Conservation (phyloP, 1,140 invertebrate genomes). For the Zaprionus nigranus region DNA sequence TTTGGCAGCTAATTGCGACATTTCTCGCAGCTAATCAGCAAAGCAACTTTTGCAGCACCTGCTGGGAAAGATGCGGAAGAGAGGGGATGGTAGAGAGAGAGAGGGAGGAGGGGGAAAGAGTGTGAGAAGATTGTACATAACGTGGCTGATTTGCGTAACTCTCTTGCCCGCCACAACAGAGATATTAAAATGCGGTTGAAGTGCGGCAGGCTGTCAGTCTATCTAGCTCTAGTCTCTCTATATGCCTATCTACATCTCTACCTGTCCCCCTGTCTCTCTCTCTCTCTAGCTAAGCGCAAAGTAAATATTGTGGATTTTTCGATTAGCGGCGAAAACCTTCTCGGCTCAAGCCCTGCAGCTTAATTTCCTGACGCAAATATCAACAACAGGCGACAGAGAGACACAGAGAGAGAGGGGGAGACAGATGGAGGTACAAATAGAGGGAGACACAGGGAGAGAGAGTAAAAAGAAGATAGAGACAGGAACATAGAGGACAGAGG, state of each 20-base stretch:
- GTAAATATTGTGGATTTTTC: conserved; percentile 47
- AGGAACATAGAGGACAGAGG: neutral
- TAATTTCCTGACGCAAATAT: conserved; percentile 77
- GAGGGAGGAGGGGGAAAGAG: neutral
- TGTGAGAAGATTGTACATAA: neutral
- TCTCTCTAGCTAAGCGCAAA: conserved; percentile 10
- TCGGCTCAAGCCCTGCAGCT: conserved; percentile 57
- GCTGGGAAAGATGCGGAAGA: too few species aligned
- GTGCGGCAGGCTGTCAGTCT: neutral
- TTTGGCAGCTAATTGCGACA: conserved; percentile 61
- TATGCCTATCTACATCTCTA: neutral
- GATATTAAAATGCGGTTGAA: conserved; percentile 6
- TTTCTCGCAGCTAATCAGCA: conserved; percentile 69
- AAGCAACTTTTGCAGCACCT: conserved; percentile 41
- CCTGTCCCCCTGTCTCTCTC: neutral
- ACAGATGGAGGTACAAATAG: neutral
- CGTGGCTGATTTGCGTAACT: neutral
- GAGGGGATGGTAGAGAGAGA: neutral
- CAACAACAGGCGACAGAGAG: conserved; percentile 50
- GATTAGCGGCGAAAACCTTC: conserved; percentile 36
- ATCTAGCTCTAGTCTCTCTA: neutral
- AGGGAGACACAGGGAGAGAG: neutral
- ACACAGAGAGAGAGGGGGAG: neutral
- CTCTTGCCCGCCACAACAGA: neutral
- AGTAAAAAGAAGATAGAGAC: too few species aligned